These are phyloP conservation scores for Crotalus viridis DNA, from an alignment of 2,113 vertebrate genomes.

Conservation along the genomic window DNA sequence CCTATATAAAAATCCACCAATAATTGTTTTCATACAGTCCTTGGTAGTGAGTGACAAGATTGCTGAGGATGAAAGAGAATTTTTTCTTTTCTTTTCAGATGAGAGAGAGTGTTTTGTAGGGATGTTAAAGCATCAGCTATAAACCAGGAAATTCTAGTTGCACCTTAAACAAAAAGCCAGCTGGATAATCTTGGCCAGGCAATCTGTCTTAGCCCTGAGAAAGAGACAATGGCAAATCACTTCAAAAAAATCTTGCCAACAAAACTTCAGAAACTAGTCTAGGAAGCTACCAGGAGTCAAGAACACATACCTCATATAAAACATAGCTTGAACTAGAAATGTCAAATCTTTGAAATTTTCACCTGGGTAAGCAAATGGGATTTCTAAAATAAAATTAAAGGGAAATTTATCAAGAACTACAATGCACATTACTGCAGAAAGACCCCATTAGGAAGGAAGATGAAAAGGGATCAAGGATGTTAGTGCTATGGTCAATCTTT, in stretches of 20 bases:
- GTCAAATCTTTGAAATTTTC: no score
- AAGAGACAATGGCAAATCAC: not conserved
- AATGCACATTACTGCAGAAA: not conserved
- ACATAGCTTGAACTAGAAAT: no score
- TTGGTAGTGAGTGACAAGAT: not conserved
- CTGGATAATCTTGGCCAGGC: not conserved
- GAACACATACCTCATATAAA: no score
- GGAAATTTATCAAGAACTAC: not conserved
- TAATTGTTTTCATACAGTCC: not conserved
- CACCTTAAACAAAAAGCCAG: not conserved
- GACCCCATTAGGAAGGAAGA: not conserved
- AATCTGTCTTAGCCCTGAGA: not conserved
- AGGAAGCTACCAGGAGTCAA: no score
- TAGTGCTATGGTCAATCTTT: not conserved
- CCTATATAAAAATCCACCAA: not conserved
- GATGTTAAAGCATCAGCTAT: not conserved
- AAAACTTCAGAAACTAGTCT: no score
- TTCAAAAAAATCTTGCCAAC: not conserved
- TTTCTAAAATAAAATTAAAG: not conserved
- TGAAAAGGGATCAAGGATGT: not conserved
- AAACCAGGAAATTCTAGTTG: not conserved
- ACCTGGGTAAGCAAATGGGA: not conserved
- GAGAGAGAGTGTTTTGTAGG: not conserved
- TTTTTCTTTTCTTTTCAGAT: not conserved
- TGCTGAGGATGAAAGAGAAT: not conserved